phyloP scores from a whole-genome alignment of 64 coral and sea anemone genomes.

The Dendrophyllia cribrosa region DNA sequence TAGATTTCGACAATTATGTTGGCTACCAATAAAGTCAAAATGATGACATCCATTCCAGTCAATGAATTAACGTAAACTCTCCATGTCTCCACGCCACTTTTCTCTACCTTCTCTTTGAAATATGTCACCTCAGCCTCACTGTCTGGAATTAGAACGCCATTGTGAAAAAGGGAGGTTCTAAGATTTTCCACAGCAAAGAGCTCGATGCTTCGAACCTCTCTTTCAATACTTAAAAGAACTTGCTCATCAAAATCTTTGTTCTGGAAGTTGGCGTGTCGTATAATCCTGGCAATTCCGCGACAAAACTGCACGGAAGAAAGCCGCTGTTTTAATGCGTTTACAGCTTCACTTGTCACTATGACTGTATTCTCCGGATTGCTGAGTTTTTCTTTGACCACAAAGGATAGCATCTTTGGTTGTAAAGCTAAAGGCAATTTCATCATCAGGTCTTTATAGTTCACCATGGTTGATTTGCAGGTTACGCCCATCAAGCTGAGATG shows the following conservation, averaged over 20 bases:
- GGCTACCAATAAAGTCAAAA: neutral
- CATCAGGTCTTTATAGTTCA: constrained; percentile 17
- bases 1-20: constrained; percentile 55
- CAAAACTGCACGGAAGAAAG: constrained; percentile 38
- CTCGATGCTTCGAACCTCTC: constrained; percentile 11
- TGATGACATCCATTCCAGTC: no score
- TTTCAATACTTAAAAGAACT: neutral
- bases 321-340: constrained; percentile 11
- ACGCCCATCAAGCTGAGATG: neutral
- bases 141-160: constrained; percentile 31
- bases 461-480: neutral
- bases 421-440: constrained; percentile 46
- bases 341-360: neutral
- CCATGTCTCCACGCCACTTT: constrained; percentile 18
- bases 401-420: constrained; percentile 55
- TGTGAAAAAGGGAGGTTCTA: constrained; percentile 31
- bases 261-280: constrained; percentile 35
- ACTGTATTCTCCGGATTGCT: neutral
- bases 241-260: neutral
- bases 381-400: constrained; percentile 29
- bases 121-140: constrained; percentile 53
- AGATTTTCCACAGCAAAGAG: constrained; percentile 26
- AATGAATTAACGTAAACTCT: constrained; percentile 30
- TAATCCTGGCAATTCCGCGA: constrained; percentile 47
- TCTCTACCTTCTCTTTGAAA: constrained; percentile 65